A percentile compares a stretch with the other conserved stretches of the same genome.
Evolutionary conservation across 2,797 vertebrate genomes (phyloP).

Genomic region (Buphagus erythrorhynchus): DNA sequence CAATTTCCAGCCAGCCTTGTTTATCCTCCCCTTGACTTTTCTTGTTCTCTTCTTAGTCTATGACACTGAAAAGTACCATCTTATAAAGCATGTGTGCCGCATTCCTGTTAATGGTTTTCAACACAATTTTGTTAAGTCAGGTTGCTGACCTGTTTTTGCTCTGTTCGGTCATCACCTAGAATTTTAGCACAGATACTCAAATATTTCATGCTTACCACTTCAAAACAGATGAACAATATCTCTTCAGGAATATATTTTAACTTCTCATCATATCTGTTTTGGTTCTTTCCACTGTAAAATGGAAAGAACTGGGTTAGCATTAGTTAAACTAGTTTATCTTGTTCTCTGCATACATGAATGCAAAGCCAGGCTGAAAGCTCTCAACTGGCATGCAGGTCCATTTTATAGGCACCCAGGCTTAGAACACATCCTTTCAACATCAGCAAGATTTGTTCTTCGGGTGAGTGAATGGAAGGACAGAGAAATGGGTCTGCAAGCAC

Average conservation of each 20-base stretch:
- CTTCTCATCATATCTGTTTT: background rate
- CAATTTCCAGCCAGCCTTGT: constrained; percentile 6
- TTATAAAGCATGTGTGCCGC: background rate
- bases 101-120: background rate
- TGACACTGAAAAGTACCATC: background rate
- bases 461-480: background rate
- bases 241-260: background rate
- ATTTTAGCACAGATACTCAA: background rate
- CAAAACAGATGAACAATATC: background rate
- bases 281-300: background rate
- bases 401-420: background rate
- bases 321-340: constrained; percentile 14
- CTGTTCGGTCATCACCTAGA: background rate
- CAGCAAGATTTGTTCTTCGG: fast-evolving
- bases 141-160: background rate
- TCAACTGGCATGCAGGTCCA: background rate
- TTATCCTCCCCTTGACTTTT: constrained; percentile 28
- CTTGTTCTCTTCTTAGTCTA: background rate
- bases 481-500: background rate
- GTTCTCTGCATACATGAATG: background rate
- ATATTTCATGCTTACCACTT: background rate
- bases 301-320: background rate
- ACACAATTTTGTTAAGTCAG: background rate
- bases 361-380: background rate
- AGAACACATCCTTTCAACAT: background rate